Evolutionary conservation across 2,113 vertebrate genomes (phyloP).

Genomic region (Paradisaea rubra): DNA sequence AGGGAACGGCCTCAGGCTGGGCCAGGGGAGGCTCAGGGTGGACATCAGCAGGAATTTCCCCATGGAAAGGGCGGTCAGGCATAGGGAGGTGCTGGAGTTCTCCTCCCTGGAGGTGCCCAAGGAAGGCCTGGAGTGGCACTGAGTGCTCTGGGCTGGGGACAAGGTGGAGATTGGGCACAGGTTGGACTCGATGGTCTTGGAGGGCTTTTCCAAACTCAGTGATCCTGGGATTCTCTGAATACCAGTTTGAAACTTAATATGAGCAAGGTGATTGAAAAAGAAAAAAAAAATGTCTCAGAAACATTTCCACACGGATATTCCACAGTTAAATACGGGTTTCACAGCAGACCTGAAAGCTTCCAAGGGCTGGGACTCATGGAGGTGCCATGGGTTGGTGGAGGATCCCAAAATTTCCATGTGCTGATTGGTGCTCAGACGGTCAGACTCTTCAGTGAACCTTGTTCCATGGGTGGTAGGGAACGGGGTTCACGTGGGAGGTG

Average conservation of each 20-base stretch:
- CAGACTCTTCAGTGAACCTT: background rate
- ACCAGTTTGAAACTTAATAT: background rate
- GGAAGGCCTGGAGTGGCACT: background rate
- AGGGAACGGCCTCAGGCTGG: background rate
- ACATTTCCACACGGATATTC: background rate
- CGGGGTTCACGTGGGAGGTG: background rate
- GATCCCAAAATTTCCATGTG: background rate
- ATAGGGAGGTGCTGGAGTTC: accelerated
- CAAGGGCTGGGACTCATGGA: background rate
- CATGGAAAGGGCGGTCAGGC: background rate
- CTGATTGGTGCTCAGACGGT: background rate
- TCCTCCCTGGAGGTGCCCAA: no score
- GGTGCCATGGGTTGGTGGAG: background rate
- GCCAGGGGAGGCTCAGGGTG: background rate
- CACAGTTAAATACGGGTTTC: background rate
- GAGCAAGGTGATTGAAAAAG: background rate
- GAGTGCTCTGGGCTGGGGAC: background rate
- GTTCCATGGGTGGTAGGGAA: background rate
- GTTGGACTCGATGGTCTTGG: background rate
- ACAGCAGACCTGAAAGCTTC: background rate
- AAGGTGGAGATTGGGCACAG: background rate
- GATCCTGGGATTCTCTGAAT: background rate
- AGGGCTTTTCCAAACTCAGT: background rate
- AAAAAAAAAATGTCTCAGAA: background rate
- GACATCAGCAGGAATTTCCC: accelerated